Base-by-base conservation (phyloP, 2,113 vertebrate species). In the Cardinalis cardinalis region DNA sequence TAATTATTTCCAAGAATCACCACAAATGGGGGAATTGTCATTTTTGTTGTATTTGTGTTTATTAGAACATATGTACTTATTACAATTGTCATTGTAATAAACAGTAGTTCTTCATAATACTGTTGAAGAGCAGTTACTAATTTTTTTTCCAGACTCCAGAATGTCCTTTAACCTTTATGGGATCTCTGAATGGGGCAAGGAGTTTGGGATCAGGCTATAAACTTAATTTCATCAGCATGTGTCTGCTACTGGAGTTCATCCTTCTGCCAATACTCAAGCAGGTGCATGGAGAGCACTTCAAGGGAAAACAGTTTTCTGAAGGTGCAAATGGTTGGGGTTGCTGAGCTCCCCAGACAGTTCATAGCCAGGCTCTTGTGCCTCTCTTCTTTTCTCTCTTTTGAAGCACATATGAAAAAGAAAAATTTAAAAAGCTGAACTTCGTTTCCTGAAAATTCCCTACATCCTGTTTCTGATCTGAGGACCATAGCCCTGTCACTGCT, bases 1-100 rank as follows among this genome's bases (percentile, higher is more conserved):
- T 34, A 15, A 82, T 79, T 81, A 60, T 92, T 87, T 92, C 82
- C 21, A 55, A 68, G 83, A 90, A 90, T 83, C 88, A 60, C 82
- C 89, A 96, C 80, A 92, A 90, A 89, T 64, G 84, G 90, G 64
- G 81, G 85, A 89, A 88, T 87, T 95, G 95, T 95, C 90, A 84
- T 93, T 95, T 95, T 84, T 7, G 60, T 93, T 96, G 94, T 95
- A 91, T 94, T 93, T 96, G 94, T 96, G 95, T 96, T 96, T 93
- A 94, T 94, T 96, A 93, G 95, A 95, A 79, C 89, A 82, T 95
- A 87, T 95, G 94, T 95, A 96, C 89, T 84, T 95, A 95, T 80
- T 90, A 96, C 92, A 96, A 80, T 95, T 91, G 95, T 96, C 91
- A 95, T 94, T 95, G 95, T 94, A 96, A 96, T 96, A 96, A 96